Evolutionary conservation across 2,113 vertebrate genomes (phyloP).

Genomic region (Andinoacara biseriatus): DNA sequence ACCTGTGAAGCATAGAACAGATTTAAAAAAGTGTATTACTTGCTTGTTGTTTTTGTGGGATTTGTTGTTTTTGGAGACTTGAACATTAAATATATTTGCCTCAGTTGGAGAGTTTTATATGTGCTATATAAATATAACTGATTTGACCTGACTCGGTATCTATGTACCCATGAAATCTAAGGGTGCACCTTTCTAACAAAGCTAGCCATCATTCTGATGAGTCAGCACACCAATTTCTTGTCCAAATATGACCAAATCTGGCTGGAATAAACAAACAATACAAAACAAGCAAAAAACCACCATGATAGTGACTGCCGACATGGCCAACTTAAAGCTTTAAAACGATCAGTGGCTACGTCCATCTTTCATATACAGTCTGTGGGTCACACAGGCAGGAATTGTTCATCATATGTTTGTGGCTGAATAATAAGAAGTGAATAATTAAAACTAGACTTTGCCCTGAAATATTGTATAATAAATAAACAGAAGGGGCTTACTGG

Average conservation of each 20-base stretch:
- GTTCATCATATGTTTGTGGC: background rate
- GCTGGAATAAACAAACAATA: background rate
- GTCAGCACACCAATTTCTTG: background rate
- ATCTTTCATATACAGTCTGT: background rate
- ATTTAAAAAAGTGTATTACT: too few species aligned
- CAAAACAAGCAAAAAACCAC: too few species aligned
- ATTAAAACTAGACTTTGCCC: background rate
- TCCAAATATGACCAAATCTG: background rate
- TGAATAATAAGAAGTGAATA: background rate
- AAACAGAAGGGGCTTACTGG: conserved; percentile 83
- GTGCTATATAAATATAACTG: background rate
- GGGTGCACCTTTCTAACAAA: background rate
- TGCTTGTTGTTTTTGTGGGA: too few species aligned
- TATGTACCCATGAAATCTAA: background rate
- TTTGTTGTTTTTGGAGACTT: too few species aligned
- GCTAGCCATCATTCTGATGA: background rate
- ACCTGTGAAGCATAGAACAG: background rate
- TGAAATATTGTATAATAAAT: background rate
- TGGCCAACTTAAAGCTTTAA: background rate
- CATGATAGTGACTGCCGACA: background rate
- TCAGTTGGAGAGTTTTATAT: background rate
- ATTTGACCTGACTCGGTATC: background rate
- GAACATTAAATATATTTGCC: too few species aligned
- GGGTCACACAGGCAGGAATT: background rate
- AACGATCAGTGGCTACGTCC: background rate